Evolutionary conservation across 1,140 invertebrate species (phyloP).

Genomic region (Drosophila erecta): DNA sequence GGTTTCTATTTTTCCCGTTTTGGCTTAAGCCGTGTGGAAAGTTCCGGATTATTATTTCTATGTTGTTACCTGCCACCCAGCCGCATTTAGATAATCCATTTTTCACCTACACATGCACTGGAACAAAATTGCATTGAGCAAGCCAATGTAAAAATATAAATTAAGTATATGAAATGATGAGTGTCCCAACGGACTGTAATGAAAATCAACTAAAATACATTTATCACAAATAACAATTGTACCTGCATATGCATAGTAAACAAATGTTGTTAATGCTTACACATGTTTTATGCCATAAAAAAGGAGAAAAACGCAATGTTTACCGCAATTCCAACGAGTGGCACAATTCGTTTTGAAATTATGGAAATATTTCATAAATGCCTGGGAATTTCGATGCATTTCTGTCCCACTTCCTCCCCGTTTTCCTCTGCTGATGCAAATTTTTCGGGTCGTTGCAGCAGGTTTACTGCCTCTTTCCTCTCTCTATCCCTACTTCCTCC

Average conservation of each 20-base stretch:
- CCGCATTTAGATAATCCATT: not conserved
- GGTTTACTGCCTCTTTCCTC: constrained; percentile 33
- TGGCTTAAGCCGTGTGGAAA: constrained; percentile 6
- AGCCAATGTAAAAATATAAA: too few species aligned
- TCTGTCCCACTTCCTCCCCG: constrained; percentile 11
- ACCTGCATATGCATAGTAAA: too few species aligned
- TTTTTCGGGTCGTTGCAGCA: constrained; percentile 41
- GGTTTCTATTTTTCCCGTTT: constrained; percentile 23
- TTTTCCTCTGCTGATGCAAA: constrained; percentile 22
- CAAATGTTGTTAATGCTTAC: not conserved
- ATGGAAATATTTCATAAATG: constrained; percentile 16
- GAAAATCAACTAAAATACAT: too few species aligned
- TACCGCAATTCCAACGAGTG: not conserved
- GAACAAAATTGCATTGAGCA: not conserved
- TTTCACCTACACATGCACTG: not conserved
- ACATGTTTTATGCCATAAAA: not conserved
- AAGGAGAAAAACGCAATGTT: not conserved
- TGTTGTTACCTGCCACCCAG: constrained; percentile 17
- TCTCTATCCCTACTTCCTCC: constrained; percentile 1
- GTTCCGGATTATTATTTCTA: constrained; percentile 25
- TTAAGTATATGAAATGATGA: too few species aligned
- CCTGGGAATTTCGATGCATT: constrained; percentile 25
- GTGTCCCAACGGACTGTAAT: too few species aligned
- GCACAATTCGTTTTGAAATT: not conserved
- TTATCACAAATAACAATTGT: too few species aligned